Evolutionary conservation across 2,113 vertebrate species (phyloP).

Genomic region (Zosterops lateralis): DNA sequence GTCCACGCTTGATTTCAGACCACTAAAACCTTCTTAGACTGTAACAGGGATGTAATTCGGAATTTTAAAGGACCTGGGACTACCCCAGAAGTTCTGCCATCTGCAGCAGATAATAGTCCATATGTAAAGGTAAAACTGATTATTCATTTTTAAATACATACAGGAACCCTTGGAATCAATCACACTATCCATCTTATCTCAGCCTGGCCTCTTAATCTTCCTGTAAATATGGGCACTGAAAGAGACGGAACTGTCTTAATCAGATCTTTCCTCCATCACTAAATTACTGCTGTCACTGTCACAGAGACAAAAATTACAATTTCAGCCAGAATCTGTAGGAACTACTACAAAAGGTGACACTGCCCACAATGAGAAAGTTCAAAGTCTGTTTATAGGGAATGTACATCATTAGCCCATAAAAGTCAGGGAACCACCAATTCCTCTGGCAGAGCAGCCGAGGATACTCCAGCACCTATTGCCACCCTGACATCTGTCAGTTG

Average conservation of each 20-base stretch:
- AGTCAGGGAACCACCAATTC: not conserved
- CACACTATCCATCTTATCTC: not conserved
- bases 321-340: not conserved
- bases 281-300: not conserved
- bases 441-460: not conserved
- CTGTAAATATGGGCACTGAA: conserved; percentile 4
- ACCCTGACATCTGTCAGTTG: not conserved
- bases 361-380: not conserved
- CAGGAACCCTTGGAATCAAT: not conserved
- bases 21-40: not conserved
- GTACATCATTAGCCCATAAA: not conserved
- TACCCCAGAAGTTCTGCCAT: not conserved
- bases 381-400: not conserved
- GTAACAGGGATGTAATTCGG: not conserved
- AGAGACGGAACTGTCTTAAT: conserved; percentile 3
- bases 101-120: not conserved
- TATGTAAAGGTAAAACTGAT: not conserved
- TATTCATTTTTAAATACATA: conserved; percentile 6
- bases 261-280: not conserved
- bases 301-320: not conserved
- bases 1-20: not conserved
- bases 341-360: not conserved
- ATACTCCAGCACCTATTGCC: not conserved
- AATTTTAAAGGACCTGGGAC: not conserved
- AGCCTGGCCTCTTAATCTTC: conserved; percentile 24